Conservation (phyloP, 2,888 invertebrate species). For the Phaedon cochleariae region DNA sequence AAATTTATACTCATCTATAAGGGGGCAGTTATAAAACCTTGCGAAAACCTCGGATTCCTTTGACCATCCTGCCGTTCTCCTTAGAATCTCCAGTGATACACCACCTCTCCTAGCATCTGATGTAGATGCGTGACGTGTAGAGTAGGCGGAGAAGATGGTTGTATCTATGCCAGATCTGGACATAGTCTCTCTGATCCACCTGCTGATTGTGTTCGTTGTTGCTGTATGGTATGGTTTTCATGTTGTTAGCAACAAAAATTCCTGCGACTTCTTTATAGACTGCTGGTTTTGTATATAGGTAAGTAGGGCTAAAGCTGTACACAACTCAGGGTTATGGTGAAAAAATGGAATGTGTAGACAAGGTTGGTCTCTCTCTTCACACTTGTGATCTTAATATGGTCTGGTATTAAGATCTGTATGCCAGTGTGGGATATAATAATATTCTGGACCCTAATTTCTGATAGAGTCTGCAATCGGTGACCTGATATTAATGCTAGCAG, state of each 20-base stretch:
- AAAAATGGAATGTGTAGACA: constrained; percentile 31
- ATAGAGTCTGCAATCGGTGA: constrained; percentile 34
- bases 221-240: constrained; percentile 27
- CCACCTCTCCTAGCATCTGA: constrained; percentile 22
- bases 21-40: constrained; percentile 21
- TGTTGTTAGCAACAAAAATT: constrained; percentile 16
- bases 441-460: constrained; percentile 32
- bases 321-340: constrained; percentile 32
- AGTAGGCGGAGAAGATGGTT: constrained; percentile 18
- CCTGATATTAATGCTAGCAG: constrained; percentile 41
- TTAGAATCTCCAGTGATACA: constrained; percentile 18
- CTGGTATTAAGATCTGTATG: neutral
- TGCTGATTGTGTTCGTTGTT: constrained; percentile 35
- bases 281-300: constrained; percentile 26
- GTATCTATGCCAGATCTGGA: constrained; percentile 34
- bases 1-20: too few species aligned
- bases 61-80: constrained; percentile 29
- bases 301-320: constrained; percentile 27
- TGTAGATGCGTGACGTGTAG: constrained; percentile 28
- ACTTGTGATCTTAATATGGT: constrained; percentile 5
- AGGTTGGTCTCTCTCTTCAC: constrained; percentile 15
- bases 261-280: neutral
- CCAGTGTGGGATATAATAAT: neutral
- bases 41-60: constrained; percentile 16
- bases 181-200: constrained; percentile 37